Percentiles rank a stretch among this genome's conserved stretches.
Conservation (phyloP, 2,888 invertebrate species). For the Osmoderma eremita region DNA sequence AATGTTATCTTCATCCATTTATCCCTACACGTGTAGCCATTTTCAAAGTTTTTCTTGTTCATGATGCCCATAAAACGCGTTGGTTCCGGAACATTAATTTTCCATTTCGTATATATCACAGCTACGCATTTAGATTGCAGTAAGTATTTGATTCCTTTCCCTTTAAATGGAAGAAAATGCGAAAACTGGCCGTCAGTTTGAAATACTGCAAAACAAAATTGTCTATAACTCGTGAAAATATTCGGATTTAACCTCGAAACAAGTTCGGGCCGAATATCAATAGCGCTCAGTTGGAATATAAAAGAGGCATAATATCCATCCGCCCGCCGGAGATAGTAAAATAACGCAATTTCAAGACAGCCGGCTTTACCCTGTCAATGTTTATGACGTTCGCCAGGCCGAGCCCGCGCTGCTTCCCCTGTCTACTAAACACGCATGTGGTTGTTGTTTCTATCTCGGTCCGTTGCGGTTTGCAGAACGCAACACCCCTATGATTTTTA, state of each 20-base stretch:
- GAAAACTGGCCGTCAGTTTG: constrained; percentile 37
- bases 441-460: constrained; percentile 18
- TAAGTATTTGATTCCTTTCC: constrained; percentile 13
- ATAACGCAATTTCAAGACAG: constrained; percentile 41
- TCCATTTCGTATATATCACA: constrained; percentile 2
- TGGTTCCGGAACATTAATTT: constrained; percentile 6
- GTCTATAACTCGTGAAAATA: constrained; percentile 38
- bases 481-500: constrained; percentile 28
- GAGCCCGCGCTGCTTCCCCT: constrained; percentile 7
- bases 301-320: constrained; percentile 45
- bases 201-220: constrained; percentile 36
- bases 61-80: not conserved
- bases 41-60: no score
- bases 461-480: constrained; percentile 20
- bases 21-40: no score
- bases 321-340: constrained; percentile 39
- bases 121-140: not conserved
- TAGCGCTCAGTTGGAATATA: constrained; percentile 52
- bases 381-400: constrained; percentile 35
- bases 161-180: constrained; percentile 29
- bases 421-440: constrained; percentile 33
- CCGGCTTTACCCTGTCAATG: constrained; percentile 40
- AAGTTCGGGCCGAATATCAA: constrained; percentile 50
- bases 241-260: constrained; percentile 48
- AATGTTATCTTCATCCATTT: no score